A percentile compares a stretch with the other conserved stretches of the same genome.
These are phyloP conservation scores for Tethya wilhelma DNA, from an alignment of 37 sponge, comb jelly and placozoan species.

Conservation along the genomic window DNA sequence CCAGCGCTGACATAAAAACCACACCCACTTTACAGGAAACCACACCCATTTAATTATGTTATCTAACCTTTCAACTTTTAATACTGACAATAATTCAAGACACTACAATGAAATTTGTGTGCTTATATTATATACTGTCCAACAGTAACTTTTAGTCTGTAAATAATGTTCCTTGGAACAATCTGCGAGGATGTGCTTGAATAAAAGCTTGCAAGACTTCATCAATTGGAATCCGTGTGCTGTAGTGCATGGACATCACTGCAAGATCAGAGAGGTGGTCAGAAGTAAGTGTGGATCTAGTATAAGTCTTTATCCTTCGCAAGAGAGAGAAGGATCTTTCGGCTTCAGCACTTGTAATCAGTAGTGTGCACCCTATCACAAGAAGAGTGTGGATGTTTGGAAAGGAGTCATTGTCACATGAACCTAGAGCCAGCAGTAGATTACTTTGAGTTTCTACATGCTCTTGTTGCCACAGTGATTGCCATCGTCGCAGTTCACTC, in stretches of 20 bases:
- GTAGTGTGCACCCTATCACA: constrained; percentile 52
- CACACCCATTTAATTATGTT: no score
- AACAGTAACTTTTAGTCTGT: constrained; percentile 34
- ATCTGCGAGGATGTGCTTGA: constrained; percentile 29
- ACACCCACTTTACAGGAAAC: no score
- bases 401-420: constrained; percentile 42
- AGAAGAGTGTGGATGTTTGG: constrained; percentile 55
- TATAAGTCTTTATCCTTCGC: no score
- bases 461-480: constrained; percentile 26
- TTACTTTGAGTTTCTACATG: constrained; percentile 12
- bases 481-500: constrained; percentile 43
- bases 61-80: no score
- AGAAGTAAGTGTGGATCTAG: constrained; percentile 23
- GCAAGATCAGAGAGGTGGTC: constrained; percentile 41
- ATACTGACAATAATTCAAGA: no score
- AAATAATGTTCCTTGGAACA: constrained; percentile 44
- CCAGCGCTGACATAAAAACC: no score
- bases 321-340: constrained; percentile 31
- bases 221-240: constrained; percentile 25
- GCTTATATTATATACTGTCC: no score
- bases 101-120: no score
- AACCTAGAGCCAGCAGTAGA: constrained; percentile 22
- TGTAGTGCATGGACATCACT: constrained; percentile 56
- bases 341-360: constrained; percentile 59
- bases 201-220: no score